phyloP scores from a whole-genome alignment of 2,888 invertebrate species.

The Drosophila hamatofila region DNA sequence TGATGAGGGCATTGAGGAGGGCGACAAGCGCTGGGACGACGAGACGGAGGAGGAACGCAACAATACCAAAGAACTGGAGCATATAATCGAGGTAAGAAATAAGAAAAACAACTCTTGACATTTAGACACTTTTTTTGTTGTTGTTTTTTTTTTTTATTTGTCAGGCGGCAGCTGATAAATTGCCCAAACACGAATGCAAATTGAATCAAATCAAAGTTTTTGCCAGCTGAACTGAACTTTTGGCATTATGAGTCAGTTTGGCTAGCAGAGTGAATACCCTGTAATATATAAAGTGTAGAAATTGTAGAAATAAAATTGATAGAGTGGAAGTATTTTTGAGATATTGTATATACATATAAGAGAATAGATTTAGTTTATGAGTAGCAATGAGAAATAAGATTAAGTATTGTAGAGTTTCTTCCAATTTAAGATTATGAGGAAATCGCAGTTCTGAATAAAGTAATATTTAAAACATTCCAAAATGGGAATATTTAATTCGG shows the following conservation, averaged over 20 bases:
- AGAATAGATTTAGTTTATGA: neutral
- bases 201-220: conserved; percentile 60
- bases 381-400: neutral
- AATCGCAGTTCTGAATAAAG: too few species aligned
- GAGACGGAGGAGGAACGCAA: conserved; percentile 87
- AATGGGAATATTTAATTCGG: too few species aligned
- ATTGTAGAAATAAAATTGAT: neutral
- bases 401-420: neutral
- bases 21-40: conserved; percentile 87
- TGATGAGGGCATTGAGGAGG: conserved; percentile 93
- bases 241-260: conserved; percentile 47
- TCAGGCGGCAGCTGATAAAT: conserved; percentile 53
- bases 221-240: conserved; percentile 38
- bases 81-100: conserved; percentile 85
- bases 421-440: too few species aligned
- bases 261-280: conserved; percentile 38
- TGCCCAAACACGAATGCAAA: conserved; percentile 61
- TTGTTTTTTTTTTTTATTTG: conserved; percentile 26
- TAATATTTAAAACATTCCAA: too few species aligned
- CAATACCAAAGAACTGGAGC: conserved; percentile 86
- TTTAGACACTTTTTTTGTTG: conserved; percentile 48
- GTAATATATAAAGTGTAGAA: neutral
- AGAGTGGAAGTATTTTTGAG: neutral
- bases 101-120: conserved; percentile 58
- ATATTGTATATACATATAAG: neutral